Evolutionary conservation across 1,140 invertebrate genomes (phyloP).

Genomic region (Lepidurus apus): DNA sequence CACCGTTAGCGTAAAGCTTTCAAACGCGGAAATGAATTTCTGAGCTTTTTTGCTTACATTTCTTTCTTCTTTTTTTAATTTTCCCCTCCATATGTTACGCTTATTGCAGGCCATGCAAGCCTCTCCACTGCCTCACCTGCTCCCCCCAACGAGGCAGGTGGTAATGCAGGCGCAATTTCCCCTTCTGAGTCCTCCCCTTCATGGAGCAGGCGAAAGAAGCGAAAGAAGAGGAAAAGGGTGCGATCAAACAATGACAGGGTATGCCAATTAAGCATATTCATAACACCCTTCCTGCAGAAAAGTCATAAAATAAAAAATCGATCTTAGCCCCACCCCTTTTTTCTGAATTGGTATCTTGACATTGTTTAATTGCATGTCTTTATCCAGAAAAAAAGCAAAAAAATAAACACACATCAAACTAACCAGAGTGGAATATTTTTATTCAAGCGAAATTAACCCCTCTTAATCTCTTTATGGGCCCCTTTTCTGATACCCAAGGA

Average conservation of each 20-base stretch:
- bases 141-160: not conserved
- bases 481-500: not conserved
- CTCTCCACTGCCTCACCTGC: slow-evolving; percentile 18
- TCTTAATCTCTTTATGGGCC: not conserved
- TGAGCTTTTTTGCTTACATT: not conserved
- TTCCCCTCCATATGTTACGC: not conserved
- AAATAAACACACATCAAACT: too few species aligned
- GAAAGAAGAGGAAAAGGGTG: slow-evolving; percentile 31
- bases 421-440: not conserved
- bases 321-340: not conserved
- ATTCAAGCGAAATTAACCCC: not conserved
- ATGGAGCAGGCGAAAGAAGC: slow-evolving; percentile 32
- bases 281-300: not conserved
- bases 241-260: slow-evolving; percentile 29
- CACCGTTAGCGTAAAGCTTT: not conserved
- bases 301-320: not conserved
- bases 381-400: not conserved
- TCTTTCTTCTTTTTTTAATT: slow-evolving; percentile 25
- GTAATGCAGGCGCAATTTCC: not conserved
- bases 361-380: slow-evolving; percentile 6
- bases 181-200: not conserved
- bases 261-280: not conserved
- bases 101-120: not conserved
- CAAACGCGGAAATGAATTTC: not conserved
- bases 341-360: not conserved